Evolutionary conservation across 2,797 vertebrate genomes (phyloP).

Genomic region (Cyclura pinguis): DNA sequence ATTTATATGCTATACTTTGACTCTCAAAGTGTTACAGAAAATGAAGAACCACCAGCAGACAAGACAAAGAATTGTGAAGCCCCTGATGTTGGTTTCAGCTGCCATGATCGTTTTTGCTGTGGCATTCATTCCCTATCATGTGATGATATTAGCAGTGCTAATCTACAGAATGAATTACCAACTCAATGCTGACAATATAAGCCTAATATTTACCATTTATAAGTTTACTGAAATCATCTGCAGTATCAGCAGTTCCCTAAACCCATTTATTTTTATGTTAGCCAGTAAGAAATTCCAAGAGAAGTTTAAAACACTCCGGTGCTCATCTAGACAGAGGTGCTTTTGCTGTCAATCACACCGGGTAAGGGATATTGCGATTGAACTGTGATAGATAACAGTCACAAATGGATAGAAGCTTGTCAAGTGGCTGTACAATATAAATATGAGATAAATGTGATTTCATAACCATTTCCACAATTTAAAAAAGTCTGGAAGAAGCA

Average conservation of each 20-base stretch:
- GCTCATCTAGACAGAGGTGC: constrained; percentile 42
- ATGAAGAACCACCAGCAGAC: constrained; percentile 64
- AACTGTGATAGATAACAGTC: constrained; percentile 22
- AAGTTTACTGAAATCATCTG: constrained; percentile 84
- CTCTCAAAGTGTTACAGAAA: constrained; percentile 74
- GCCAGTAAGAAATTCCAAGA: constrained; percentile 81
- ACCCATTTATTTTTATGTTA: constrained; percentile 85
- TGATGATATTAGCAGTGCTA: constrained; percentile 79
- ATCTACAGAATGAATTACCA: constrained; percentile 75
- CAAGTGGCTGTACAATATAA: neutral
- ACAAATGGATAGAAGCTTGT: neutral
- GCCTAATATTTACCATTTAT: constrained; percentile 72
- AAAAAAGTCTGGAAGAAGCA: too few species aligned
- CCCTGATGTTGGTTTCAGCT: constrained; percentile 80
- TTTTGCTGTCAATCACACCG: constrained; percentile 54
- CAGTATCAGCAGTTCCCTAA: constrained; percentile 83
- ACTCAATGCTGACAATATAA: constrained; percentile 67
- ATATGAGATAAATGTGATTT: neutral
- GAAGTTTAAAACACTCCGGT: constrained; percentile 61
- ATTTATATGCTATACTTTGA: constrained; percentile 79
- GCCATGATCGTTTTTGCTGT: constrained; percentile 81
- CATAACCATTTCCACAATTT: neutral
- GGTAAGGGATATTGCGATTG: constrained; percentile 46
- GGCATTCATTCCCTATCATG: constrained; percentile 84
- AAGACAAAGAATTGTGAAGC: constrained; percentile 70